Conservation (phyloP, 2,113 vertebrate species). For the Junco hyemalis region DNA sequence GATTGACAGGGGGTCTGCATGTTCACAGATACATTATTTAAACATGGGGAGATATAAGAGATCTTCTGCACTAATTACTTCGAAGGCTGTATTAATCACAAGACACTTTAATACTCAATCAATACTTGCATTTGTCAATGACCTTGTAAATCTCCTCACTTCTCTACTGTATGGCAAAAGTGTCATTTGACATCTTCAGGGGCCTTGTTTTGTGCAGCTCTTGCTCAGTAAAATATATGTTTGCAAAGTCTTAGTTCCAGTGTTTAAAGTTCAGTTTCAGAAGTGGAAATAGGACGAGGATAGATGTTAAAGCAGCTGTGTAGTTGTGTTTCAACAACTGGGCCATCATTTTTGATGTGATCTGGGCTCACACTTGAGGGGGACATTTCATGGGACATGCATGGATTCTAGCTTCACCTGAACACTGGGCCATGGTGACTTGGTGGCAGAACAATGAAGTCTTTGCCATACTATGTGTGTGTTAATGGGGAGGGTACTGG, state of each 20-base stretch:
- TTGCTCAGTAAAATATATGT: background rate
- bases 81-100: slow-evolving; percentile 73
- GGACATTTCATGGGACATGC: background rate
- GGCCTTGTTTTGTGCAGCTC: background rate
- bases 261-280: background rate
- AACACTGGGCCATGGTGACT: background rate
- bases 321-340: background rate
- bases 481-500: background rate
- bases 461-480: accelerated
- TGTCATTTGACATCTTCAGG: background rate
- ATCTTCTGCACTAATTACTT: slow-evolving; percentile 71
- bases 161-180: slow-evolving; percentile 20
- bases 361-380: background rate
- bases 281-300: background rate
- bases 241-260: background rate
- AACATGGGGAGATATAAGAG: slow-evolving; percentile 63
- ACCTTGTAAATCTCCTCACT: slow-evolving; percentile 70
- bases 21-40: slow-evolving; percentile 75
- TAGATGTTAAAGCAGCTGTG: background rate
- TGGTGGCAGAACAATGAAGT: background rate
- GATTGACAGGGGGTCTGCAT: slow-evolving; percentile 75
- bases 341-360: background rate
- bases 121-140: slow-evolving; percentile 70
- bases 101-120: slow-evolving; percentile 76
- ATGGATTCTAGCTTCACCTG: background rate